Percentiles rank a stretch among this genome's conserved stretches.
Conservation (phyloP, 2,888 invertebrate genomes). For the Cephus spinipes region DNA sequence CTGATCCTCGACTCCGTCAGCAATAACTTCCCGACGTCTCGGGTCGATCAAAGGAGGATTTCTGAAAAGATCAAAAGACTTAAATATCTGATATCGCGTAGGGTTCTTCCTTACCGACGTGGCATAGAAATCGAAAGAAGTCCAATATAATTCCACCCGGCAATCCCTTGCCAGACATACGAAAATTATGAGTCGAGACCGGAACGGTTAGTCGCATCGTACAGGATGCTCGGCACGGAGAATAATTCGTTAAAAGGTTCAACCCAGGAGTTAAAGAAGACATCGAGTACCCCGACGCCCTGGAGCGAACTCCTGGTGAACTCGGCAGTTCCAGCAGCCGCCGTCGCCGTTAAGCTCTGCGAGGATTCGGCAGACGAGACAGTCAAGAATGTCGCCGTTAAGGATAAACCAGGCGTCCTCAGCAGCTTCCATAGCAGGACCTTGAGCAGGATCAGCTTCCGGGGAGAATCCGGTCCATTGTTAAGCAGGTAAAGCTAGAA, state of each 20-base stretch:
- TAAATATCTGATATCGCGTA: too few species aligned
- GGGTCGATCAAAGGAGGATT: too few species aligned
- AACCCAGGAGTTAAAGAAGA: too few species aligned
- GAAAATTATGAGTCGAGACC: background rate
- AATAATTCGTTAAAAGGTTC: constrained; percentile 24
- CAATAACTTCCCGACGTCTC: too few species aligned
- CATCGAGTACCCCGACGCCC: constrained; percentile 25
- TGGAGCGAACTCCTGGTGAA: constrained; percentile 46
- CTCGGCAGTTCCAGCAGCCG: constrained; percentile 40
- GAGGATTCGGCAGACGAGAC: constrained; percentile 36
- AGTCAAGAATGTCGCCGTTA: constrained; percentile 22
- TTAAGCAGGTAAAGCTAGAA: constrained; percentile 42
- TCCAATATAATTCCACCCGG: too few species aligned
- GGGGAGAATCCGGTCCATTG: constrained; percentile 52
- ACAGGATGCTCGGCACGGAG: constrained; percentile 30
- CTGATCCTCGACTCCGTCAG: too few species aligned
- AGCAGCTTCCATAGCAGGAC: constrained; percentile 50
- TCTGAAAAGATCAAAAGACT: too few species aligned
- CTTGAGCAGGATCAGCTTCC: constrained; percentile 56
- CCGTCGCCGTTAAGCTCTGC: constrained; percentile 45
- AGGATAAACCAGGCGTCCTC: constrained; percentile 39
- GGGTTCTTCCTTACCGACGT: too few species aligned
- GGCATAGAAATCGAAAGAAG: too few species aligned
- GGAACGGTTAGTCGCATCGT: constrained; percentile 10
- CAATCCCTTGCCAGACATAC: too few species aligned